Percentiles rank a stretch among this genome's conserved stretches.
These are phyloP conservation scores for Phoenicopterus ruber DNA, from an alignment of 2,113 vertebrate genomes.

Conservation along the genomic window DNA sequence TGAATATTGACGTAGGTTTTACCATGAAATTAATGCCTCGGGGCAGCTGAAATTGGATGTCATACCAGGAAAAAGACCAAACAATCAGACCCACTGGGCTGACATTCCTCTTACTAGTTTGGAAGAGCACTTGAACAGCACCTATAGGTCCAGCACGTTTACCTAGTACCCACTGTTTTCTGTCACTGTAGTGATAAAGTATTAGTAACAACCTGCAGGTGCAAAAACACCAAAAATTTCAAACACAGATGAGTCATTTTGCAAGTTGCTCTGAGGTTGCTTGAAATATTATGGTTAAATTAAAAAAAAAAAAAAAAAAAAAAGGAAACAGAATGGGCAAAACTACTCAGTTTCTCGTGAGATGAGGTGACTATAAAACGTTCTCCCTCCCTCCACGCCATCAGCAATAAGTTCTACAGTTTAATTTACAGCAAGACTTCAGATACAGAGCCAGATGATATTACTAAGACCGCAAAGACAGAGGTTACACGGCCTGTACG, in stretches of 20 bases:
- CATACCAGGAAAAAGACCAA: neutral
- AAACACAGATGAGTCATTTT: neutral
- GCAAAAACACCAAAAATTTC: neutral
- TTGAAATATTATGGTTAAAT: neutral
- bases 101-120: neutral
- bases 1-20: neutral
- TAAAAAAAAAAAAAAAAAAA: neutral
- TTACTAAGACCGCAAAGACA: neutral
- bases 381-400: neutral
- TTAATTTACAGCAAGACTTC: neutral
- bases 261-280: neutral
- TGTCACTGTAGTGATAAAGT: neutral
- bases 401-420: neutral
- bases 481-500: neutral
- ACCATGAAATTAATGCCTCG: neutral
- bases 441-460: neutral
- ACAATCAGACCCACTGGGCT: neutral
- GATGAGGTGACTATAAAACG: neutral
- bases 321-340: neutral
- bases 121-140: neutral
- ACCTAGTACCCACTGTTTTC: neutral
- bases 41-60: neutral
- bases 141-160: neutral
- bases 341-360: neutral
- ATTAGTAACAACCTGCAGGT: neutral